Percentiles rank a stretch among this genome's conserved stretches.
phyloP scores from a whole-genome alignment of 2,113 vertebrate genomes.

The Rattus rattus region DNA sequence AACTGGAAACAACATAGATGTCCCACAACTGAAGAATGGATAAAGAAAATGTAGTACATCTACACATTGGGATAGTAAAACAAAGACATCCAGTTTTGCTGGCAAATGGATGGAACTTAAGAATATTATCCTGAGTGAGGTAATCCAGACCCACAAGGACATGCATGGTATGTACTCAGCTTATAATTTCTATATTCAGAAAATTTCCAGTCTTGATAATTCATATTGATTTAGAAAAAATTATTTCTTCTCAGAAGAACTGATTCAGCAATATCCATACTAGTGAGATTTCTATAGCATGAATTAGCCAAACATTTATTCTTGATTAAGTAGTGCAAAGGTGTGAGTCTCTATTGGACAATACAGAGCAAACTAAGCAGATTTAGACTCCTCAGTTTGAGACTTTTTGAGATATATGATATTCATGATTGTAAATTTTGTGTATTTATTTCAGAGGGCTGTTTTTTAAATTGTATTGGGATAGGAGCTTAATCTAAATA shows the following conservation, averaged over 20 bases:
- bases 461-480: not conserved
- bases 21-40: too few species aligned
- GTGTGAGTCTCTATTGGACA: conserved; percentile 59
- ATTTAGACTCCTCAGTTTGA: conserved; percentile 47
- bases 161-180: not conserved
- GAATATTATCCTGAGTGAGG: too few species aligned
- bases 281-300: conserved; percentile 75
- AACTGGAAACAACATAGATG: too few species aligned
- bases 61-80: too few species aligned
- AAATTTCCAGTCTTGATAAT: conserved; percentile 66
- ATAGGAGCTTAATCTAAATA: not conserved
- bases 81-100: too few species aligned
- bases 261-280: conserved; percentile 79
- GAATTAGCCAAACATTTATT: conserved; percentile 80
- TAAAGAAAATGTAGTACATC: too few species aligned
- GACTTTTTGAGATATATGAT: conserved; percentile 28
- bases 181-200: conserved; percentile 76
- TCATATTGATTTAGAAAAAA: conserved; percentile 76
- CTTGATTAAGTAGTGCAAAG: conserved; percentile 77
- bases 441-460: conserved; percentile 24
- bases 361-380: not conserved
- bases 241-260: conserved; percentile 75
- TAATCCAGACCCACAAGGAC: too few species aligned
- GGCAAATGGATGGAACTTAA: too few species aligned
- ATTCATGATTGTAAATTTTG: not conserved